Evolutionary conservation across 2,888 invertebrate species (phyloP), one percentile per base, ranked within the genome.

Genomic region (Mesorhabditis spiculigera): DNA sequence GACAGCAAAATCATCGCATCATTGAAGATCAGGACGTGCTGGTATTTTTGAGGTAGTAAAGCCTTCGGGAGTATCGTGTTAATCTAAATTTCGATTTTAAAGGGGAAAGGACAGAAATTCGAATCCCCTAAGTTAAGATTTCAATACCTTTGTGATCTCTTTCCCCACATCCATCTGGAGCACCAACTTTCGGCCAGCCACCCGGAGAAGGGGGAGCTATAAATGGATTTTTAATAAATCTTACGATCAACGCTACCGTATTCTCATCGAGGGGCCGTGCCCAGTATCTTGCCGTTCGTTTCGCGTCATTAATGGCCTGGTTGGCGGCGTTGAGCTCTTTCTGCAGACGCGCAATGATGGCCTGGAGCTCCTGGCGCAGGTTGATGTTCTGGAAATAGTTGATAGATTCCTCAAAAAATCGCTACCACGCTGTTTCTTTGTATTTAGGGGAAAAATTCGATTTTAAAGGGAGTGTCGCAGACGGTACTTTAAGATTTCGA

Each of bases 201-300:
- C 58, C n/a, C 58, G 58, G 10, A 50, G n/a, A 50, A 50, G 58
- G n/a, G 58, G 10, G n/a, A 50, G 8, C 58, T 50, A n/a, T 1
- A 50, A 50, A 50, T 13, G n/a, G n/a, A 13, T 13, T 50, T 50
- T n/a, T 2, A 50, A n/a, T 50, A 13, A 50, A 50, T 13, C 58
- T 10, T 50, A 13, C n/a, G 10, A 13, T 13, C 8, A 50, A 50
- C 58, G n/a, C 58, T 50, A 50, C 58, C 58, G 58, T 50, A 50
- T 50, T 50, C n/a, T 50, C 58, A n/a, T 50, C 58, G n/a, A 50
- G n/a, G 10, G 58, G 58, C n/a, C n/a, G 8, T n/a, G 8, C 10
- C 58, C 58, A 50, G 58, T 50, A 50, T 50, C n/a, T 50, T 13
- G 8, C n/a, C 58, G 58, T 50, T 50, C 58, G 58, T 50, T n/a